Evolutionary conservation across 2,888 invertebrate species (phyloP).

Genomic region (Polyommatus icarus): DNA sequence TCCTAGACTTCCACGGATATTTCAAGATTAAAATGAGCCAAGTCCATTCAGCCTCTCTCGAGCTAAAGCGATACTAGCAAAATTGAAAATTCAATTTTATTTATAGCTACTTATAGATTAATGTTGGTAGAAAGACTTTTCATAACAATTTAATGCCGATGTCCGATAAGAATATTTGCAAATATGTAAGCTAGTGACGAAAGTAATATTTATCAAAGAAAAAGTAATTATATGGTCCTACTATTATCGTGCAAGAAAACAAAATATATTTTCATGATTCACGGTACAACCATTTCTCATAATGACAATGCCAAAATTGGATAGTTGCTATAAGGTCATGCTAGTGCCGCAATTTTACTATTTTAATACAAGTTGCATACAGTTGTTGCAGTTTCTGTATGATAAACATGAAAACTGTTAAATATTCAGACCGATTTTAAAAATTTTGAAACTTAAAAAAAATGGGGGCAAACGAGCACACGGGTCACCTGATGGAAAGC

Average conservation of each 20-base stretch:
- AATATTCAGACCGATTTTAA: no score
- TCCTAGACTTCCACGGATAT: no score
- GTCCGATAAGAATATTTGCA: background rate
- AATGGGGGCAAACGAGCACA: no score
- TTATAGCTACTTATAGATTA: no score
- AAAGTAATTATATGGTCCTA: background rate
- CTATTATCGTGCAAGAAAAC: background rate
- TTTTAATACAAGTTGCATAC: background rate
- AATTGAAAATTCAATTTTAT: no score
- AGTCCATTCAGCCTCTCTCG: no score
- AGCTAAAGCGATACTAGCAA: no score
- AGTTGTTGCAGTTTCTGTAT: no score
- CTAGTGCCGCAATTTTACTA: background rate
- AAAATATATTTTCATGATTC: conserved; percentile 8
- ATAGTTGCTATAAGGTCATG: background rate
- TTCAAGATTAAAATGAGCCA: no score
- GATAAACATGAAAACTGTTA: no score
- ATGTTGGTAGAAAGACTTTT: background rate
- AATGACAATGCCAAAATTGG: background rate
- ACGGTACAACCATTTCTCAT: background rate
- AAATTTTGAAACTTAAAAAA: no score
- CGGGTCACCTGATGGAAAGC: no score
- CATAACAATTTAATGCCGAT: background rate
- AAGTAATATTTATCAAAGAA: background rate
- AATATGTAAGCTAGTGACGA: background rate